A percentile compares a stretch with the other conserved stretches of the same genome.
These are phyloP conservation scores for Rhabdomys pumilio DNA, from an alignment of 2,797 vertebrate species.

Conservation along the genomic window DNA sequence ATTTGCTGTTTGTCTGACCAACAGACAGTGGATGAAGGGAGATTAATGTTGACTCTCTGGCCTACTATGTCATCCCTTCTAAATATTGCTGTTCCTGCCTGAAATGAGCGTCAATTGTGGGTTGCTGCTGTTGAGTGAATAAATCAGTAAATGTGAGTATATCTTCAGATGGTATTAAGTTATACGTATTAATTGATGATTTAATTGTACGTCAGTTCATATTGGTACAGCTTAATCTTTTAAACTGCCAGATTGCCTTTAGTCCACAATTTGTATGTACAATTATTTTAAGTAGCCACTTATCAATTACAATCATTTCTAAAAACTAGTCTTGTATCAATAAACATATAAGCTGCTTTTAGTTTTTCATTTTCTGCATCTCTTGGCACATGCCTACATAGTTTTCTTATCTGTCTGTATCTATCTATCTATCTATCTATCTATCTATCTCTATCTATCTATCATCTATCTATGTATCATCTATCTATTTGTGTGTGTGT, in stretches of 20 bases:
- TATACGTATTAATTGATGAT: background rate
- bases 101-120: background rate
- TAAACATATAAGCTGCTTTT: background rate
- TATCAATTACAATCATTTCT: background rate
- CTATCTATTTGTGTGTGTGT: background rate
- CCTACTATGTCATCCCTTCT: background rate
- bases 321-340: background rate
- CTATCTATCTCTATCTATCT: too few relatives aligned
- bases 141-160: background rate
- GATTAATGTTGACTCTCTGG: background rate
- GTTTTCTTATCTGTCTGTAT: background rate
- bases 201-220: constrained; percentile 10
- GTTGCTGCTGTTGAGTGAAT: background rate
- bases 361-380: background rate
- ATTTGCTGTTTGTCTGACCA: background rate
- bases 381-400: background rate
- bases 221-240: background rate
- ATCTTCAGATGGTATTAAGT: background rate
- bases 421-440: background rate
- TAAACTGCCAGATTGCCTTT: background rate
- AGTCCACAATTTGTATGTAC: background rate
- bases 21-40: background rate
- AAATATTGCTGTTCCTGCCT: background rate
- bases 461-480: background rate
- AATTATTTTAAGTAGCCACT: background rate